phyloP scores from a whole-genome alignment of 1,140 invertebrate species.

The Drepana arcuata region DNA sequence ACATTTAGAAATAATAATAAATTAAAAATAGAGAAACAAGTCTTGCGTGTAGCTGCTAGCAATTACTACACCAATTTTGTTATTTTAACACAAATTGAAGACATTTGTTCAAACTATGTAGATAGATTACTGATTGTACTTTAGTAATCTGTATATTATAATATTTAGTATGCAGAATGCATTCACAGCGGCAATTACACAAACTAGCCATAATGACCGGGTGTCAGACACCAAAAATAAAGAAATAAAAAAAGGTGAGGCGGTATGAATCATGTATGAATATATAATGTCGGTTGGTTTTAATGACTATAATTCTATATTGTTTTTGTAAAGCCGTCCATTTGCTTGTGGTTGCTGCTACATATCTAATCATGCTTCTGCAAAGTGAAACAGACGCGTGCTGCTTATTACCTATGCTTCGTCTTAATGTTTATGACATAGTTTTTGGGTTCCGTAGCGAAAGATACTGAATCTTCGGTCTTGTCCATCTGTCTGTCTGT shows the following conservation, averaged over 20 bases:
- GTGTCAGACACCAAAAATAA: slow-evolving; percentile 6
- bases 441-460: too few relatives aligned
- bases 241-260: slow-evolving; percentile 10
- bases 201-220: slow-evolving; percentile 17
- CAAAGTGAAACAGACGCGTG: neutral
- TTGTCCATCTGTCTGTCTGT: slow-evolving; percentile 1
- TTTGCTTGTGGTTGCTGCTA: neutral
- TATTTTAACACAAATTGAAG: neutral
- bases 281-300: slow-evolving; percentile 1
- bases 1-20: neutral
- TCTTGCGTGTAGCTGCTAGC: neutral
- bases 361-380: neutral
- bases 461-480: neutral
- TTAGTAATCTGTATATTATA: too few relatives aligned
- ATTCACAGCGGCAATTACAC: slow-evolving; percentile 11
- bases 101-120: neutral
- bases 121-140: slow-evolving; percentile 5
- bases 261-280: slow-evolving; percentile 16
- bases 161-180: slow-evolving; percentile 13
- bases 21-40: neutral
- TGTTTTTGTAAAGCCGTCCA: slow-evolving; percentile 9
- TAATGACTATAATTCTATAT: slow-evolving; percentile 15
- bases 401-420: too few relatives aligned
- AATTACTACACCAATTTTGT: neutral
- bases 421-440: too few relatives aligned